Evolutionary conservation across 2,797 vertebrate species (phyloP), one percentile per base, ranked within the genome.

Genomic region (Schizopygopsis pylzovi): DNA sequence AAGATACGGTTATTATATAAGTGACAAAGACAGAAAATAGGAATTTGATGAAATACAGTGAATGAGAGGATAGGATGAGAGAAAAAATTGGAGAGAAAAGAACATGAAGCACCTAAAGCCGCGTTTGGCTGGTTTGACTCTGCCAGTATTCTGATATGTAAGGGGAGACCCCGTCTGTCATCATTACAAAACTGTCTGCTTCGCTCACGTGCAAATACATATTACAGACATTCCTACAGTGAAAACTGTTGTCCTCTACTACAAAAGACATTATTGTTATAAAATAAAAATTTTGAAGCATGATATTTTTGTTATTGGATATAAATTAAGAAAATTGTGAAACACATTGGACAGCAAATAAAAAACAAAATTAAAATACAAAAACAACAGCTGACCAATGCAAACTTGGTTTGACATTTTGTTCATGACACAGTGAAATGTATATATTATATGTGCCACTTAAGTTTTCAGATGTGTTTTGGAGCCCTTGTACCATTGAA

Each of bases 151-250:
- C 56, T 43, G 54, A 61, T 28, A 20, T 61, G 37, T 61, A 37
- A 37, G 47, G 47, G 28, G 33, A 59, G 76, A 78, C 11, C 76
- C 37, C 54, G 61, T 79, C 76, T 61, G 54, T 43, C 13, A 79
- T 59, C 56, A 45, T 59, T 41, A 63, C 15, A 77, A 79, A 43
- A 79, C 22, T 79, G 41, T 18, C n/a, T n/a, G 16, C 56, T 28
- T 4, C 4, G 20, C n/a, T 79, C 59, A 78, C 6, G 33, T 49
- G 37, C 52, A 61, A 61, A 61, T 12, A 54, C 39, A 79, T 25
- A 25, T 39, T 61, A 61, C 52, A 43, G 12, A 79, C 25, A 61
- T 16, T 61, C 39, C 22, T n/a, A 43, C 41, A 0, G 7, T 15
- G 41, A 41, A 25, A 45, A 72, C 8, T 1, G 3, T 3, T 33